Base-by-base conservation (phyloP, 2,797 vertebrate genomes). In the Benthosema pterotum region DNA sequence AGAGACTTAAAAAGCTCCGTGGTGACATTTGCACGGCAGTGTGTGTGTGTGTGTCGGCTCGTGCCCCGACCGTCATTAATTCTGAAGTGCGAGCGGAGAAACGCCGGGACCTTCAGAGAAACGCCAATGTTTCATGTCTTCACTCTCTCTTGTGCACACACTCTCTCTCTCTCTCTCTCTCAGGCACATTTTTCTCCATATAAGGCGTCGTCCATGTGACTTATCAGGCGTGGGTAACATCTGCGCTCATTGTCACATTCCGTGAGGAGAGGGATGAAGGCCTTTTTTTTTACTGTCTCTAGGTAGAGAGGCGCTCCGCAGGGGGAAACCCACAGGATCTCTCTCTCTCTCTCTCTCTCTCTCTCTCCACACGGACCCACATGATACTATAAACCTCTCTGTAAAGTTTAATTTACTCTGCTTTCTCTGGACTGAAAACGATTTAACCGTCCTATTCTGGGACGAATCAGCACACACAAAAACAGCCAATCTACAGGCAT, bases 181-280 rank as follows among this genome's bases (percentile, higher is more conserved):
- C 72, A 73, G 69, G 79, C 74, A 81, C 83, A 88, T 91, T 94
- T 91, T 88, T 94, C 85, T 88, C 94, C 93, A 92, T 92, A 91
- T 94, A 95, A 93, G 92, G 93, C 87, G 76, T 79, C 65, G 75
- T 77, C 83, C 83, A 84, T 89, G 74, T 88, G 82, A 90, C 86
- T 87, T 89, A 78, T 90, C 83, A 87, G 74, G 80, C 75, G 58
- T 60, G 86, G 87, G 73, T 87, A 89, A 79, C 82, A 89, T 92
- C 90, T 92, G 81, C 81, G 89, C 84, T 91, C 90, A 75, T 85
- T 95, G 90, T 93, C 91, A 78, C 87, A 88, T 84, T 87, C 84
- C 77, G 82, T 60, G 61, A 77, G 84, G 71, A n/a, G 71, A n/a
- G 90, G 79, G 72, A 91, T 87, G 83, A 91, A 84, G 84, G 78